Evolutionary conservation across 2,113 vertebrate species (phyloP).

Genomic region (Sporophila hypoxantha): DNA sequence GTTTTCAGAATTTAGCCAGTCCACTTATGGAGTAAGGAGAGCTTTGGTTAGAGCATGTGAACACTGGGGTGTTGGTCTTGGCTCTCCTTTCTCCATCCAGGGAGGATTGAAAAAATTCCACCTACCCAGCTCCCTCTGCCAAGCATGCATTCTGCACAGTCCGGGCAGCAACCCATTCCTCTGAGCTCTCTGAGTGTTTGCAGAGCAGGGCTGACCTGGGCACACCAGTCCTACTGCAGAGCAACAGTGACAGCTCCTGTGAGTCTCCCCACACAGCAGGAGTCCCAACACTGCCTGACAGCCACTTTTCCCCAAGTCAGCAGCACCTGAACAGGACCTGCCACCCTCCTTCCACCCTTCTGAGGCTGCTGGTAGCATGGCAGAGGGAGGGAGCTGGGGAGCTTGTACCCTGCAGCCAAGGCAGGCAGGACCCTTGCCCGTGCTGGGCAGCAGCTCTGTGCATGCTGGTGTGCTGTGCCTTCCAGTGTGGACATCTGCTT

Average conservation of each 20-base stretch:
- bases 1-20: neutral
- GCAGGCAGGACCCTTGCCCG: neutral
- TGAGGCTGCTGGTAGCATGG: fast-evolving
- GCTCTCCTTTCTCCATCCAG: neutral
- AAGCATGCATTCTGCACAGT: neutral
- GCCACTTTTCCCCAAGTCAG: neutral
- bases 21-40: neutral
- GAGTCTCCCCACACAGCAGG: neutral
- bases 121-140: neutral
- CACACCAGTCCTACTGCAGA: neutral
- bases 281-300: neutral
- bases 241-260: neutral
- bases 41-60: neutral
- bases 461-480: neutral
- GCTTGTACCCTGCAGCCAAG: neutral
- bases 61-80: neutral
- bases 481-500: neutral
- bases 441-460: neutral
- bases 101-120: neutral
- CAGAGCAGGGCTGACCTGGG: neutral
- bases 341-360: neutral
- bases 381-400: neutral
- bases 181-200: neutral
- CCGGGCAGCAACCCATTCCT: fast-evolving
- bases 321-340: neutral